Base-by-base conservation (phyloP, 2,888 invertebrate genomes). In the Diadromus collaris region DNA sequence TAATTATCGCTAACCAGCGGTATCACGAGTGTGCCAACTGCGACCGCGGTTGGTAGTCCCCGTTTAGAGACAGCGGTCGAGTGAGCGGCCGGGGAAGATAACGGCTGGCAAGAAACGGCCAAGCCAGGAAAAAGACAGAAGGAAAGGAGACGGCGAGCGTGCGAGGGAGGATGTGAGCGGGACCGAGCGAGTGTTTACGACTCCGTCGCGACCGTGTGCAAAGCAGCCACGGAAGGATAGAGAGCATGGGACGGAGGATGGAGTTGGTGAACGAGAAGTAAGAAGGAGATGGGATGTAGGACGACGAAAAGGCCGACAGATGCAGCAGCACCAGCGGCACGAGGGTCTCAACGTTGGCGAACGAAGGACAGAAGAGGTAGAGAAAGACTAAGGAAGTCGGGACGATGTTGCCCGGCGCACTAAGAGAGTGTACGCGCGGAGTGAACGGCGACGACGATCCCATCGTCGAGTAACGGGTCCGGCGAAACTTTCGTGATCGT, bases 401-500 rank as follows among this genome's bases (percentile, higher is more conserved):
- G 63, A 27, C 44, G 73, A 63, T 75, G 72, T 27, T 56, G 56
- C n/a, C n/a, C 29, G 32, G 72, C 54, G 51, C 60, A 61, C 56
- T n/a, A n/a, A 29, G 67, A 60, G 74, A 63, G 64, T 67, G 54
- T 61, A 68, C 41, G 51, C 48, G 71, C 44, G 51, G 44, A 67
- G 74, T 65, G 73, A 75, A 72, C 79, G 76, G 83, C 84, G 86
- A 84, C 83, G 83, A 83, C 83, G 89, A 89, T 89, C 86, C 87
- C 87, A 89, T 89, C 88, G 85, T 88, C 86, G 88, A 85, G 83
- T 89, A 90, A 86, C 85, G 90, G 86, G 83, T 83, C 83, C 83
- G 79, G 83, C 85, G 85, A 86, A 87, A 88, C 86, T 89, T 90
- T 89, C 88, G 86, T 87, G 89, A 88, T 89, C 88, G 86, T 87